Evolutionary conservation across 2,113 vertebrate species (phyloP).

Genomic region (Rostratula benghalensis): DNA sequence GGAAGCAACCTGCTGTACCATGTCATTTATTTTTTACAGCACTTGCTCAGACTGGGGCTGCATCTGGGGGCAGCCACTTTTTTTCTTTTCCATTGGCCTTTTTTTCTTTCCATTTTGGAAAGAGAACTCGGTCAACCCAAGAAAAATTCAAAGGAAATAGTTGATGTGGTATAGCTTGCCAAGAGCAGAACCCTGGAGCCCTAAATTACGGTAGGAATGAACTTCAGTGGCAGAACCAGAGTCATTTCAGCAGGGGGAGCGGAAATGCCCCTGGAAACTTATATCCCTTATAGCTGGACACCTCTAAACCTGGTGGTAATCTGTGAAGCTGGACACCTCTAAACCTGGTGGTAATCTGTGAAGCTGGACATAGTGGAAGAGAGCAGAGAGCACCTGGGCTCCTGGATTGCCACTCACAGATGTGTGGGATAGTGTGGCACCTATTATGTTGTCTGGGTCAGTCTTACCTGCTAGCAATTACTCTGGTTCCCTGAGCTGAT

Average conservation of each 20-base stretch:
- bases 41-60: not conserved
- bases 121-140: not conserved
- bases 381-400: not conserved
- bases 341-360: not conserved
- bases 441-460: no score
- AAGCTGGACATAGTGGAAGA: not conserved
- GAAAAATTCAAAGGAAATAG: not conserved
- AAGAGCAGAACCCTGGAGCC: not conserved
- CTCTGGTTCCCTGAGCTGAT: not conserved
- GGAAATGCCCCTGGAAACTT: not conserved
- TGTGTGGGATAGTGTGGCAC: not conserved
- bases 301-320: not conserved
- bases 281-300: not conserved
- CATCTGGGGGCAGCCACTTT: not conserved
- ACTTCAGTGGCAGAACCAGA: not conserved
- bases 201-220: not conserved
- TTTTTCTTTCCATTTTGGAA: not conserved
- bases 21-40: accelerated
- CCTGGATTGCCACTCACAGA: not conserved
- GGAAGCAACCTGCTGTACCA: not conserved
- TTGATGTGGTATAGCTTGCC: not conserved
- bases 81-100: not conserved
- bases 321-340: not conserved
- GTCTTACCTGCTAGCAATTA: not conserved
- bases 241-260: not conserved